Evolutionary conservation across 2,888 invertebrate species (phyloP).

Genomic region (Dorcus hopei): DNA sequence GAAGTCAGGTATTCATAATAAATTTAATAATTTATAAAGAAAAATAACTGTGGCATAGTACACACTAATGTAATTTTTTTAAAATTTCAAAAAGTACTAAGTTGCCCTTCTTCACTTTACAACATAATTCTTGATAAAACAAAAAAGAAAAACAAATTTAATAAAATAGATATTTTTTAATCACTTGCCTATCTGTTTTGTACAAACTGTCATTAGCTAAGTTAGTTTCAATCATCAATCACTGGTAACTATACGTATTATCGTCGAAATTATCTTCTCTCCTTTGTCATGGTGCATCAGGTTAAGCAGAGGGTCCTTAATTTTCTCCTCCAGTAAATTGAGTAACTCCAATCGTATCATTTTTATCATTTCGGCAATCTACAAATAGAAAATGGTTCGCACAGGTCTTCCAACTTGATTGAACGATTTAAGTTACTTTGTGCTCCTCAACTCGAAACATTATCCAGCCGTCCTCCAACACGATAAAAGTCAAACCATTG

Average conservation of each 20-base stretch:
- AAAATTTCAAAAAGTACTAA: too few species aligned
- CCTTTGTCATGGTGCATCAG: slow-evolving; percentile 71
- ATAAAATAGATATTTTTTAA: too few species aligned
- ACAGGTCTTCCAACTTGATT: not conserved
- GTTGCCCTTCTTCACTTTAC: too few species aligned
- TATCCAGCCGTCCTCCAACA: slow-evolving; percentile 79
- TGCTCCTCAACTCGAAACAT: slow-evolving; percentile 74
- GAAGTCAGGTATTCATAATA: too few species aligned
- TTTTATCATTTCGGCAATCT: slow-evolving; percentile 81
- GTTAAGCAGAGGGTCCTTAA: slow-evolving; percentile 75
- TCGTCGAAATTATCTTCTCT: slow-evolving; percentile 71
- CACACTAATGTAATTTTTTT: too few species aligned
- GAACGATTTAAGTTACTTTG: slow-evolving; percentile 51
- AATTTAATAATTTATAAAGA: too few species aligned
- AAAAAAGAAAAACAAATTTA: too few species aligned
- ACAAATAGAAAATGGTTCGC: slow-evolving; percentile 26
- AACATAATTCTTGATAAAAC: too few species aligned
- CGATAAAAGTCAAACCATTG: slow-evolving; percentile 68
- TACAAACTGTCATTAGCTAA: not conserved
- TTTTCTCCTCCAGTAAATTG: slow-evolving; percentile 77
- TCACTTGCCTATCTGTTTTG: too few species aligned
- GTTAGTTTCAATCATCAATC: slow-evolving; percentile 25
- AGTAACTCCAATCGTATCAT: slow-evolving; percentile 73
- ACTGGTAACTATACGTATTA: slow-evolving; percentile 66
- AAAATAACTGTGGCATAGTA: too few species aligned